These are phyloP conservation scores for Chrysina gloriosa DNA, from an alignment of 2,888 invertebrate genomes.

Conservation along the genomic window DNA sequence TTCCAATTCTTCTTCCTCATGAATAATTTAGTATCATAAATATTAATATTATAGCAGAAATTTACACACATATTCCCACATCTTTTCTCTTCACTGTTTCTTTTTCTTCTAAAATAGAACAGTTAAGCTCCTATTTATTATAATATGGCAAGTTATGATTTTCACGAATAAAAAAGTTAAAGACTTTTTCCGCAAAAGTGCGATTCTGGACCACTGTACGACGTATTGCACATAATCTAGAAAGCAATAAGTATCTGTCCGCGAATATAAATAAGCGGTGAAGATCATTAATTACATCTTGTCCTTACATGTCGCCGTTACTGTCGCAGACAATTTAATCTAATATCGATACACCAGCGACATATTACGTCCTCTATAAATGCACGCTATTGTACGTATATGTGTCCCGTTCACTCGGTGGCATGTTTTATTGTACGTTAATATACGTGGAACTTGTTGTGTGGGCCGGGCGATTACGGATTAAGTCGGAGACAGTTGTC, in stretches of 20 bases:
- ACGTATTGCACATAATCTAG: not conserved
- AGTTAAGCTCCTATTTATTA: no score
- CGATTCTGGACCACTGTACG: no score
- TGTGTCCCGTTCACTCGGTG: not conserved
- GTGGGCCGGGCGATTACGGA: slow-evolving; percentile 20
- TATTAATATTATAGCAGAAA: no score
- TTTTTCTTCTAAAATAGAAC: no score
- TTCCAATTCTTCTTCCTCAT: no score
- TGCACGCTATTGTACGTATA: slow-evolving; percentile 13
- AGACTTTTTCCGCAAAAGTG: no score
- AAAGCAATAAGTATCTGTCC: slow-evolving; percentile 10
- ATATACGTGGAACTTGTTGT: slow-evolving; percentile 24
- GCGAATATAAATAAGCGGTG: slow-evolving; percentile 1
- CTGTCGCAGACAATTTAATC: slow-evolving; percentile 31
- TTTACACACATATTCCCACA: no score
- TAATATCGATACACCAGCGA: slow-evolving; percentile 33
- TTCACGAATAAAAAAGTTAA: no score
- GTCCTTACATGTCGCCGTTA: slow-evolving; percentile 18
- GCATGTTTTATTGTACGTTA: slow-evolving; percentile 20
- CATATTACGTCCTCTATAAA: slow-evolving; percentile 13
- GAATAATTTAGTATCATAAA: no score
- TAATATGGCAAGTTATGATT: no score
- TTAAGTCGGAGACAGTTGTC: slow-evolving; percentile 17
- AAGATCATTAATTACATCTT: slow-evolving; percentile 32
- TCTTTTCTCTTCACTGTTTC: no score